These are phyloP conservation scores for Coendou prehensilis DNA, from an alignment of 2,797 vertebrate species.

Conservation along the genomic window DNA sequence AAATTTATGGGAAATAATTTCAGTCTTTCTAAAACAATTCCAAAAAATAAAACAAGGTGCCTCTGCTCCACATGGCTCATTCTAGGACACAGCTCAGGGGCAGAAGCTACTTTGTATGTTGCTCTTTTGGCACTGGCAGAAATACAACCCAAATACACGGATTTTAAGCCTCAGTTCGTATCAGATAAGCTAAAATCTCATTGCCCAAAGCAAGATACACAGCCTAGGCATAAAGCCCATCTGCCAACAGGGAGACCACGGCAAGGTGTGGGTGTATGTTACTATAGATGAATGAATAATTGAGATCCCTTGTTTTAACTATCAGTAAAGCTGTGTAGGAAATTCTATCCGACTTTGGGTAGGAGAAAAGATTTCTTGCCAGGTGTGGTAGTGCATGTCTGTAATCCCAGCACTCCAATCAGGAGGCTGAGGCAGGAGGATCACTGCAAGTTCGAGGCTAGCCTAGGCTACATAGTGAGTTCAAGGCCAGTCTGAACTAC, in stretches of 20 bases:
- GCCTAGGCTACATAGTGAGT: too few species aligned
- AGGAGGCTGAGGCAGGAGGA: too few species aligned
- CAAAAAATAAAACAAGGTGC: not conserved
- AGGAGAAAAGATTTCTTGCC: not conserved
- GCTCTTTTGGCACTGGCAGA: not conserved
- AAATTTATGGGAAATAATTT: conserved; percentile 60
- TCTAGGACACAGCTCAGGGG: not conserved
- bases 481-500: too few species aligned
- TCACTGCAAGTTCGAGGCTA: too few species aligned
- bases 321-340: not conserved
- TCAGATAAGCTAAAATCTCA: not conserved
- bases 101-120: not conserved
- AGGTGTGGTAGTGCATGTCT: too few species aligned
- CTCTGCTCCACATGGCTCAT: not conserved
- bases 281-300: not conserved
- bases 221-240: not conserved
- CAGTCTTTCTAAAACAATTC: conserved; percentile 37
- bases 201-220: not conserved
- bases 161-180: not conserved
- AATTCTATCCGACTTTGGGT: not conserved
- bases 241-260: not conserved
- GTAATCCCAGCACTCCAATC: too few species aligned
- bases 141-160: not conserved
- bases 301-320: not conserved
- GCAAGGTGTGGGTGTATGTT: not conserved